phyloP scores from a whole-genome alignment of 2,113 vertebrate genomes.

The Pimephales promelas region DNA sequence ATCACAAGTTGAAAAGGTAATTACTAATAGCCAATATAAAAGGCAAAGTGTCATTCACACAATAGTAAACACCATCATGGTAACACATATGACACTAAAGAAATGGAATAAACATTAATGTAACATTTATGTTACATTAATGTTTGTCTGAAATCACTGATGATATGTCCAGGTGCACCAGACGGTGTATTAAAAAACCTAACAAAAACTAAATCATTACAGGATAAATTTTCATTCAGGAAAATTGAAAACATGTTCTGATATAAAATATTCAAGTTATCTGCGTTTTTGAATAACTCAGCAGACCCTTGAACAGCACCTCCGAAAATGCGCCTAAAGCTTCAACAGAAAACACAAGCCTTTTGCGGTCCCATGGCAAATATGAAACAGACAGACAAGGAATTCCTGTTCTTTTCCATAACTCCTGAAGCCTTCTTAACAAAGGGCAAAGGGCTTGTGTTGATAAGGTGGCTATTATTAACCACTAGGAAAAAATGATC shows the following conservation, averaged over 20 bases:
- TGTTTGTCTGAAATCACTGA: too few species aligned
- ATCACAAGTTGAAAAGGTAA: background rate
- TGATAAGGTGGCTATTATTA: conserved; percentile 8
- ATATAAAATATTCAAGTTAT: background rate
- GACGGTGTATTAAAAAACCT: too few species aligned
- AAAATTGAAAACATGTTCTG: background rate
- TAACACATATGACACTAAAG: background rate
- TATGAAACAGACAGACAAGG: background rate
- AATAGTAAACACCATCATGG: background rate
- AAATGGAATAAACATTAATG: background rate
- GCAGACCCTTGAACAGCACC: background rate
- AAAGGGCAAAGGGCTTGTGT: conserved; percentile 13
- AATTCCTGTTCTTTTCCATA: conserved; percentile 2
- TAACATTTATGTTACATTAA: too few species aligned
- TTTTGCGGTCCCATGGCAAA: conserved; percentile 6
- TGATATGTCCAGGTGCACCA: too few species aligned
- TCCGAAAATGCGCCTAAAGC: background rate
- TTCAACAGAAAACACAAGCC: background rate
- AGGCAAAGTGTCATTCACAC: background rate
- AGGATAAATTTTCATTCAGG: background rate
- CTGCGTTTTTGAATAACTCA: background rate
- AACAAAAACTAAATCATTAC: too few species aligned
- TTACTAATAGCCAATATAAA: background rate
- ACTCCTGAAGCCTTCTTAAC: background rate
- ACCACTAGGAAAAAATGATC: background rate